These are phyloP conservation scores for Chironomus tepperi DNA, from an alignment of 1,140 invertebrate genomes.

Conservation along the genomic window DNA sequence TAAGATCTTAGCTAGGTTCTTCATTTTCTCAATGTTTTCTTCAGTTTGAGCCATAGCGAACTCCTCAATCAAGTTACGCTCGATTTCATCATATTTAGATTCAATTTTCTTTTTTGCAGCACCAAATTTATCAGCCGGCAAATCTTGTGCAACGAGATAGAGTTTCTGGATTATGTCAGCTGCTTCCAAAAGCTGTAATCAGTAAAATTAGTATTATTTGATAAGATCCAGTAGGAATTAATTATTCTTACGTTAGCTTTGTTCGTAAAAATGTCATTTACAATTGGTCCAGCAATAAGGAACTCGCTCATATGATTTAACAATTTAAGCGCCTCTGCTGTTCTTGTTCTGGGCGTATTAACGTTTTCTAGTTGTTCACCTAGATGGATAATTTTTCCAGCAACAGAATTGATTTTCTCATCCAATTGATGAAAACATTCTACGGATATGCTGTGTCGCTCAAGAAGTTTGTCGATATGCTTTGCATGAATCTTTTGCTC, in stretches of 20 bases:
- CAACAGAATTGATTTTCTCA: constrained; percentile 92
- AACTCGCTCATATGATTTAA: constrained; percentile 93
- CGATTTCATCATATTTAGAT: constrained; percentile 93
- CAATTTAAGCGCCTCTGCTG: constrained; percentile 88
- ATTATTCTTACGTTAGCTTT: constrained; percentile 55
- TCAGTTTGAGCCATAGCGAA: constrained; percentile 81
- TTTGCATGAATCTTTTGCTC: constrained; percentile 78
- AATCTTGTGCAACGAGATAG: constrained; percentile 89
- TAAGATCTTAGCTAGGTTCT: constrained; percentile 81
- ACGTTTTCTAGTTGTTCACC: constrained; percentile 96
- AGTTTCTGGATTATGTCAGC: constrained; percentile 99
- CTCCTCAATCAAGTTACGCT: constrained; percentile 86
- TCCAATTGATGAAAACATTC: constrained; percentile 87
- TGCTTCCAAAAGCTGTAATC: constrained; percentile 74
- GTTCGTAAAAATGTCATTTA: constrained; percentile 82
- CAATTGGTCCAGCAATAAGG: constrained; percentile 72
- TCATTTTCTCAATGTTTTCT: constrained; percentile 83
- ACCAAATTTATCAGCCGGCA: constrained; percentile 79
- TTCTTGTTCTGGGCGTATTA: constrained; percentile 84
- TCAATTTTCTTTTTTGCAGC: constrained; percentile 82
- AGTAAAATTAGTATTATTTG: constrained; percentile 28
- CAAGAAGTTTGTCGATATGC: constrained; percentile 73
- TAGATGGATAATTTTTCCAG: constrained; percentile 93
- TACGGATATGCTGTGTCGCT: constrained; percentile 75
- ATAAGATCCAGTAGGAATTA: constrained; percentile 24